Evolutionary conservation across 2,797 vertebrate species (phyloP), one percentile per base, ranked within the genome.

Genomic region (Ciconia nigra): DNA sequence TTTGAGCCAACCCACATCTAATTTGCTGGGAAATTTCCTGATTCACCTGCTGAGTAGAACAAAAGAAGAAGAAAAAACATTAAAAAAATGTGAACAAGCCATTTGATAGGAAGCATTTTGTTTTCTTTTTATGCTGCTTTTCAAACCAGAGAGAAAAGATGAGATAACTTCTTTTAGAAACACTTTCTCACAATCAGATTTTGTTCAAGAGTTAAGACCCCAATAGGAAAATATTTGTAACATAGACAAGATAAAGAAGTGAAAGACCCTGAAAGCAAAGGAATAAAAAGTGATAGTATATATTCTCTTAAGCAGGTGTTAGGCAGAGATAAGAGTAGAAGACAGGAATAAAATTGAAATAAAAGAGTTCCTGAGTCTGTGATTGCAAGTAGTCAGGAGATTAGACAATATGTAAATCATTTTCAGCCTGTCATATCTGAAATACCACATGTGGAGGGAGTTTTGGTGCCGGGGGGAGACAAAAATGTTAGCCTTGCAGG

Each of bases 161-260:
- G 29, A 87, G 29, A 84, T 46, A 87, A 74, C 35, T 90, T 88
- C 7, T 87, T 90, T 70, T 46, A 61, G 66, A 77, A 93, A 87
- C 20, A 28, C 18, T 57, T 59, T 89, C 70, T 87, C 41, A 59
- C 22, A 90, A 78, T 80, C 51, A 79, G 47, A 58, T 91, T 89
- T 93, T 5, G 3, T 90, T 78, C 47, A 92, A 67, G 62, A 80
- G 29, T 70, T 77, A 94, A 89, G 72, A 83, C 41, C 16, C 21
- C 51, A 94, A n/a, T 17, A 87, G 74, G 62, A 91, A 95, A 87
- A 92, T 92, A 88, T 77, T 86, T 90, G 35, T 77, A 94, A 77
- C 7, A 39, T 39, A 84, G 16, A 39, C 71, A 82, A 93, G 84
- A 87, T 86, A 93, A 94, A 87, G 33, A 61, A 67, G 9, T 59